Evolutionary conservation across 1,140 invertebrate genomes (phyloP).

Genomic region (Arctopsyche grandis): DNA sequence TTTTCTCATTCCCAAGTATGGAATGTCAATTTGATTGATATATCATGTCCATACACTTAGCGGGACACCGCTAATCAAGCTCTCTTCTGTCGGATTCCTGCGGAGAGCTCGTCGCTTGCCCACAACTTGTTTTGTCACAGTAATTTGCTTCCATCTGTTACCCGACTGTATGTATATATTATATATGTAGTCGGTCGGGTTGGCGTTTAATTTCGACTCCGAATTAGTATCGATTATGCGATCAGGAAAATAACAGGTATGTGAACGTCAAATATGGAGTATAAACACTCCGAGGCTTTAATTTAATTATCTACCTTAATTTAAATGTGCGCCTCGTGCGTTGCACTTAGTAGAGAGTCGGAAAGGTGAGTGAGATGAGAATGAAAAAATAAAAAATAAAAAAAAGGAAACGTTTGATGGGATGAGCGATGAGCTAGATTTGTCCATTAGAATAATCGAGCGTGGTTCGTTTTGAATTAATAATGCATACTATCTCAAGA

Average conservation of each 20-base stretch:
- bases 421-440: slow-evolving; percentile 16
- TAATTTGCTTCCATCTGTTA: slow-evolving; percentile 33
- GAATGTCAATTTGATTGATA: slow-evolving; percentile 47
- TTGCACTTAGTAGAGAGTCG: background rate
- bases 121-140: slow-evolving; percentile 44
- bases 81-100: slow-evolving; percentile 39
- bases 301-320: slow-evolving; percentile 8
- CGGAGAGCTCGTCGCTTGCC: slow-evolving; percentile 34
- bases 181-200: background rate
- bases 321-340: background rate
- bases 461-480: slow-evolving; percentile 5
- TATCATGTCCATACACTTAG: slow-evolving; percentile 46
- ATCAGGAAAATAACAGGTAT: slow-evolving; percentile 23
- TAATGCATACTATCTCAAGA: background rate
- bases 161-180: no score
- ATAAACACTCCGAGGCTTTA: background rate
- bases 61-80: slow-evolving; percentile 41
- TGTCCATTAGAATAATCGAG: slow-evolving; percentile 17
- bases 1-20: slow-evolving; percentile 15
- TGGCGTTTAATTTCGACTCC: slow-evolving; percentile 6
- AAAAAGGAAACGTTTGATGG: slow-evolving; percentile 1
- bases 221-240: slow-evolving; percentile 22
- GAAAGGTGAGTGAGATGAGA: no score
- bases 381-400: background rate
- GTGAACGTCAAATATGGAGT: slow-evolving; percentile 1